A percentile compares a stretch with the other conserved stretches of the same genome.
Conservation (phyloP, 2,113 vertebrate genomes). For the Phainopepla nitens region DNA sequence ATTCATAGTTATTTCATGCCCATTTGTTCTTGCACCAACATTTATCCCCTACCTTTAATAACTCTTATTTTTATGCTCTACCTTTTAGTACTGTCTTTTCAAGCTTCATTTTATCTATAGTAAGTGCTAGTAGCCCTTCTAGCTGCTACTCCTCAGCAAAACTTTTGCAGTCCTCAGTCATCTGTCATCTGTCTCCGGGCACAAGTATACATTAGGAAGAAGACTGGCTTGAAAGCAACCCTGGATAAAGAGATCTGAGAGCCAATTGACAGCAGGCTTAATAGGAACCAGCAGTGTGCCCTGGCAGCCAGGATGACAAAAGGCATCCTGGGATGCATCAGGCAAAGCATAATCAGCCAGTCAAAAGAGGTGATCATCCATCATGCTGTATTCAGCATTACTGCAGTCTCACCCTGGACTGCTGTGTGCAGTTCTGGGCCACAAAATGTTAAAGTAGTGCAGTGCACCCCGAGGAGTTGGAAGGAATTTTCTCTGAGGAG, state of each 20-base stretch:
- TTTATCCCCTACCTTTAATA: not conserved
- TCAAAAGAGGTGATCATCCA: not conserved
- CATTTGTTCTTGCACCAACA: not conserved
- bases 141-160: not conserved
- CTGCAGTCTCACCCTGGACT: not conserved
- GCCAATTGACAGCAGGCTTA: not conserved
- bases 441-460: rapidly evolving
- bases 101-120: not conserved
- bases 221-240: not conserved
- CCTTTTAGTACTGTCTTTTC: not conserved
- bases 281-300: not conserved
- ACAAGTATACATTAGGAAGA: not conserved
- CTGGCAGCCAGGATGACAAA: not conserved
- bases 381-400: not conserved
- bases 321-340: not conserved
- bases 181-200: not conserved
- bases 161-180: not conserved
- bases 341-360: not conserved
- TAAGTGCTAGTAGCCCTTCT: not conserved
- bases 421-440: not conserved
- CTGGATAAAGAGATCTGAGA: not conserved
- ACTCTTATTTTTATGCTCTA: not conserved
- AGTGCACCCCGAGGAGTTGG: rapidly evolving
- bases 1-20: not conserved
- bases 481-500: not conserved